phyloP scores from a whole-genome alignment of 2,888 invertebrate species.

The Blera fallax region DNA sequence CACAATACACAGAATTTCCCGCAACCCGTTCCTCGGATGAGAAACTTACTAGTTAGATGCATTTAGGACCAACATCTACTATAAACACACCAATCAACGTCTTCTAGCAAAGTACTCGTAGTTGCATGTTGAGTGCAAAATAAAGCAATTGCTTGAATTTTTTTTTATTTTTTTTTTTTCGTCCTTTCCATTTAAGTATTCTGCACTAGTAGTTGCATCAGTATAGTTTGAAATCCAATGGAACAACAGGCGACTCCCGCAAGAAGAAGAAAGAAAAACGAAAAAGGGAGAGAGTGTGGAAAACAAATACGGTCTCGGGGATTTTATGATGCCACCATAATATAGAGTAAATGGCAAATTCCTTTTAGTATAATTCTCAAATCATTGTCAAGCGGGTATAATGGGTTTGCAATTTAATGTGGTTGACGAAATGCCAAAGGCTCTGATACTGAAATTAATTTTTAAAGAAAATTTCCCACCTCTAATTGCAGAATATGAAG shows the following conservation, averaged over 20 bases:
- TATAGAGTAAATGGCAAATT: constrained; percentile 45
- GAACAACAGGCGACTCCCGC: background rate
- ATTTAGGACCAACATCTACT: constrained; percentile 66
- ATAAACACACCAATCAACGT: constrained; percentile 72
- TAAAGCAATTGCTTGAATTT: constrained; percentile 57
- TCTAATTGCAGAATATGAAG: background rate
- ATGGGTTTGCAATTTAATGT: constrained; percentile 17
- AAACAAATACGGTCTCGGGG: constrained; percentile 17
- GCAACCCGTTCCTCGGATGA: constrained; percentile 28
- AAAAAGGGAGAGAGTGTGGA: background rate
- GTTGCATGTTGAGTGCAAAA: constrained; percentile 60
- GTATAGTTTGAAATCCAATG: constrained; percentile 21
- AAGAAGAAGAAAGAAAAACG: background rate
- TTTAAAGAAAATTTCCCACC: background rate
- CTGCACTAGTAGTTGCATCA: constrained; percentile 31
- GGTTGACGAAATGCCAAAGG: background rate
- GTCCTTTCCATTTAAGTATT: constrained; percentile 26
- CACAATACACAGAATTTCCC: constrained; percentile 36
- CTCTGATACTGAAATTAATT: no score
- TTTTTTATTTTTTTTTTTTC: background rate
- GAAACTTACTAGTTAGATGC: constrained; percentile 59
- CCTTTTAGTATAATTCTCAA: constrained; percentile 51
- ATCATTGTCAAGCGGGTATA: constrained; percentile 33
- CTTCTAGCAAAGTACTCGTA: constrained; percentile 61
- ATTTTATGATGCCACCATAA: constrained; percentile 51